These are phyloP conservation scores for Microtus montanus DNA, from an alignment of 2,113 vertebrate genomes.

Conservation along the genomic window DNA sequence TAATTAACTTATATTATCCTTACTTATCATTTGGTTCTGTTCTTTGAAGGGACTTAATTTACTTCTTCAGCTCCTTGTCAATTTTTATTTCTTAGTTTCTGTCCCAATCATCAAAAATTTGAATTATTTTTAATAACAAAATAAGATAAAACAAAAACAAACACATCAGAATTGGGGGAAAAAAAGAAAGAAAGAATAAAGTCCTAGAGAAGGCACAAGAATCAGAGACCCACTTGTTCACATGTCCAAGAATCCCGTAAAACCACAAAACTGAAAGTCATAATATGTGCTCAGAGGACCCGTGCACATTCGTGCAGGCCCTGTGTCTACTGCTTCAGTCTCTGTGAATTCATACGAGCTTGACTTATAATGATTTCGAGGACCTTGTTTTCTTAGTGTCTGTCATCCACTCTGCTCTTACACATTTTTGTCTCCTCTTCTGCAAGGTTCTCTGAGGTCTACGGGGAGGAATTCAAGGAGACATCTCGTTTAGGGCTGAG, in stretches of 20 bases:
- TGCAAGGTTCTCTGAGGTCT: background rate
- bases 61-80: background rate
- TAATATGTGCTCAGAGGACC: background rate
- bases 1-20: background rate
- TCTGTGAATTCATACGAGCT: background rate
- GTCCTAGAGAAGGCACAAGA: background rate
- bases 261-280: background rate
- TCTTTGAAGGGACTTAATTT: background rate
- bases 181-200: background rate
- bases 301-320: too few species aligned
- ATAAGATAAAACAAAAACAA: background rate
- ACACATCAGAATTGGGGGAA: background rate
- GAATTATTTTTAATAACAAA: background rate
- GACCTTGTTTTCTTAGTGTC: background rate
- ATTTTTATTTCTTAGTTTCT: slow-evolving; percentile 7
- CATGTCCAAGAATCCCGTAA: background rate
- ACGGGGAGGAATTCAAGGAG: background rate
- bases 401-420: background rate
- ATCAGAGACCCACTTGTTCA: background rate
- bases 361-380: background rate
- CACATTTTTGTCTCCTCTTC: background rate
- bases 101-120: slow-evolving; percentile 6
- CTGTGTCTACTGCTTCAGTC: too few species aligned
- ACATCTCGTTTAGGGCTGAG: background rate
- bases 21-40: background rate